These are phyloP conservation scores for Suncus etruscus DNA, from an alignment of 2,113 vertebrate species.

Conservation along the genomic window DNA sequence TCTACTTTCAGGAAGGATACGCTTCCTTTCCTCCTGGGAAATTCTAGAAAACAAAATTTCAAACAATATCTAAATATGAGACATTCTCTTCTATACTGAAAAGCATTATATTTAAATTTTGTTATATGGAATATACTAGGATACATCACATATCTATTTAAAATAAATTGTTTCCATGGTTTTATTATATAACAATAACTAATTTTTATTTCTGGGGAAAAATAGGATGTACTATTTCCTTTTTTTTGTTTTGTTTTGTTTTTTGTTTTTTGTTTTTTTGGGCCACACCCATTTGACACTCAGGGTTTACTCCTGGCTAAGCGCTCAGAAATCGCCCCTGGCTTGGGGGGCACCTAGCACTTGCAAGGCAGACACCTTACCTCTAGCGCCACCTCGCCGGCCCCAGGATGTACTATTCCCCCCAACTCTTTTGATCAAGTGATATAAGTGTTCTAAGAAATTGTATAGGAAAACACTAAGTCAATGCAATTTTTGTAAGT, in stretches of 20 bases:
- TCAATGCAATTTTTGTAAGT: neutral
- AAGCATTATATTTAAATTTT: constrained; percentile 14
- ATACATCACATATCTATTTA: neutral
- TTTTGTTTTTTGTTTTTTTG: too few species aligned
- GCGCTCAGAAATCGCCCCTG: too few species aligned
- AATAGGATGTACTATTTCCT: neutral
- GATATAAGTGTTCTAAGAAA: neutral
- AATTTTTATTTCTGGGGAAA: constrained; percentile 32
- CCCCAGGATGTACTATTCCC: neutral
- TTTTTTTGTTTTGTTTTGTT: too few species aligned
- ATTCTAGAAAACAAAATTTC: constrained; percentile 29
- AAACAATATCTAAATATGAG: constrained; percentile 17
- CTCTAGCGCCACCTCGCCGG: too few species aligned
- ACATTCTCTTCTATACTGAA: constrained; percentile 38
- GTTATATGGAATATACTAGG: neutral
- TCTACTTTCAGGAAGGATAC: neutral
- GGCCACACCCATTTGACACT: too few species aligned
- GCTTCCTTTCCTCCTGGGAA: constrained; percentile 55
- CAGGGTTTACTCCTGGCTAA: too few species aligned
- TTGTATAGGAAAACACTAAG: constrained; percentile 27
- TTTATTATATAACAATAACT: neutral
- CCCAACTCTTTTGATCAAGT: neutral
- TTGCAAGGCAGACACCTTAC: too few species aligned
- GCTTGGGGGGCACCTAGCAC: too few species aligned
- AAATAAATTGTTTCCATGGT: constrained; percentile 39